Conservation (phyloP, 2,888 invertebrate species). For the Muschampia plurimacula region DNA sequence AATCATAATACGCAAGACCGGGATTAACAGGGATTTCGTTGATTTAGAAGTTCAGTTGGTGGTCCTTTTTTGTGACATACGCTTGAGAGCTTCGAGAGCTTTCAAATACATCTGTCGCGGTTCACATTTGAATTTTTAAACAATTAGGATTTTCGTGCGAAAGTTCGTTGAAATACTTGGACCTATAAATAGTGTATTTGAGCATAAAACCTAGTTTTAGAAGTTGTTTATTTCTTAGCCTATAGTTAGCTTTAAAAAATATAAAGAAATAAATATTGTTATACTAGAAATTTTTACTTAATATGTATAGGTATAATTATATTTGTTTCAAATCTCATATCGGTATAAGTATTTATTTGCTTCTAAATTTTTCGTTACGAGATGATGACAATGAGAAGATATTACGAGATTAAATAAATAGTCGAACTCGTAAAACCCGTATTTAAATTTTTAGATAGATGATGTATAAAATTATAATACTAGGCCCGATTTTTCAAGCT, state of each 20-base stretch:
- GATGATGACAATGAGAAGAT: too few relatives aligned
- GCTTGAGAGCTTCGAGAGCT: constrained; percentile 59
- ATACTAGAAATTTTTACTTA: too few relatives aligned
- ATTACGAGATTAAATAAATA: too few relatives aligned
- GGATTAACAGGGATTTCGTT: constrained; percentile 76
- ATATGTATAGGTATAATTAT: too few relatives aligned
- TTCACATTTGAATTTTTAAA: constrained; percentile 47
- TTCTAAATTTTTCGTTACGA: too few relatives aligned
- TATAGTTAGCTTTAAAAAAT: neutral
- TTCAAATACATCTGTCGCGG: constrained; percentile 63
- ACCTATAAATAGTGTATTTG: constrained; percentile 8
- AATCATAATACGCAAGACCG: constrained; percentile 78
- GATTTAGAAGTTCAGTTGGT: constrained; percentile 72
- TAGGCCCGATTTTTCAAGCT: too few relatives aligned
- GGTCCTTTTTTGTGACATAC: constrained; percentile 77
- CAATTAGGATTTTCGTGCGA: constrained; percentile 33
- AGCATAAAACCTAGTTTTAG: constrained; percentile 3
- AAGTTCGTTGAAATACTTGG: constrained; percentile 21
- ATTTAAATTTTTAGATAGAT: too few relatives aligned
- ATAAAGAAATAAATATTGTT: neutral
- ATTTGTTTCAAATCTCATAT: neutral
- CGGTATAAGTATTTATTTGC: too few relatives aligned
- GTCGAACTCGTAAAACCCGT: too few relatives aligned
- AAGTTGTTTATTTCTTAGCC: constrained; percentile 20
- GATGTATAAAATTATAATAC: too few relatives aligned